phyloP scores from a whole-genome alignment of 2,113 vertebrate genomes.

The Tupaia chinensis region DNA sequence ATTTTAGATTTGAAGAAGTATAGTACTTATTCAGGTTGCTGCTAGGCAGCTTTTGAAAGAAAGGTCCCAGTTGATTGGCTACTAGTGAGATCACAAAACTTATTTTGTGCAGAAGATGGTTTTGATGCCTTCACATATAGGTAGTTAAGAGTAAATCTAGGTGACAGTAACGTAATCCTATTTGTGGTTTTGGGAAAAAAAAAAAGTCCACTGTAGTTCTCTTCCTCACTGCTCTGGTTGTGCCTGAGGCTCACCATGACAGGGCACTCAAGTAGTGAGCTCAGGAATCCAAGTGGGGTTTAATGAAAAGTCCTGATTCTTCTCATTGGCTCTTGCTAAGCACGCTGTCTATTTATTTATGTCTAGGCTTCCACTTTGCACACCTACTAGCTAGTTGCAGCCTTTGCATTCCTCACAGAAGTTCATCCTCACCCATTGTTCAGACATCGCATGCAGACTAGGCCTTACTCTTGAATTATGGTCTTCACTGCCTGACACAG shows the following conservation, averaged over 20 bases:
- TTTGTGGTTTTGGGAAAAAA: background rate
- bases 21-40: background rate
- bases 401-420: background rate
- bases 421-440: background rate
- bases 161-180: background rate
- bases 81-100: background rate
- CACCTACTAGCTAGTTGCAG: background rate
- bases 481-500: background rate
- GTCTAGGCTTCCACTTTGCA: background rate
- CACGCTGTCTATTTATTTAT: background rate
- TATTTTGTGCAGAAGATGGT: conserved; percentile 1
- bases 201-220: background rate
- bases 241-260: background rate
- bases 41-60: background rate
- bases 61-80: background rate
- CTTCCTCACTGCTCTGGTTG: background rate
- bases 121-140: background rate
- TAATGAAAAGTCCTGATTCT: background rate
- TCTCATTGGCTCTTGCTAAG: background rate
- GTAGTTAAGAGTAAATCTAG: background rate
- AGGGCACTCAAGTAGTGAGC: background rate
- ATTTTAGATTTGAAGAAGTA: background rate
- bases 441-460: background rate
- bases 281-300: background rate
- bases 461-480: background rate